phyloP scores from a whole-genome alignment of 2,113 vertebrate species.

The Gnathonemus longibarbis region DNA sequence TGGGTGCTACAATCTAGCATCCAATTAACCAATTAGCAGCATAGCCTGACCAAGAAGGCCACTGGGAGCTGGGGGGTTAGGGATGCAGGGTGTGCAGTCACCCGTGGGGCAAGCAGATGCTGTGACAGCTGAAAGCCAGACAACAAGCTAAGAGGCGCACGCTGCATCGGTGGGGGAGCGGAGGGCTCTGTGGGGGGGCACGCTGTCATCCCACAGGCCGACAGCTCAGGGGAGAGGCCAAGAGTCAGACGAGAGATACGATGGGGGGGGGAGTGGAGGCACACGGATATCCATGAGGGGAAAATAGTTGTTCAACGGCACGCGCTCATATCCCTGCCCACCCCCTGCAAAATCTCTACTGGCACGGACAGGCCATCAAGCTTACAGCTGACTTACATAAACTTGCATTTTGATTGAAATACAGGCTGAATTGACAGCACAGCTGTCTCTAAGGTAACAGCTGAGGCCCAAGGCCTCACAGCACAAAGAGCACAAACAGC shows the following conservation, averaged over 20 bases:
- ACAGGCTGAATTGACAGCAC: neutral
- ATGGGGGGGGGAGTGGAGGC: neutral
- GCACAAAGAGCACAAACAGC: neutral
- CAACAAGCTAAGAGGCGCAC: neutral
- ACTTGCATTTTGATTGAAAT: neutral
- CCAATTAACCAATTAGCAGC: neutral
- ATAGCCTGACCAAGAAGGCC: neutral
- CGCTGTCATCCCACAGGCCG: neutral
- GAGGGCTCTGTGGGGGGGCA: neutral
- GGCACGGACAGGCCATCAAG: neutral
- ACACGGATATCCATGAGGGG: neutral
- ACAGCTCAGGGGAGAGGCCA: neutral
- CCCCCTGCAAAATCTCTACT: neutral
- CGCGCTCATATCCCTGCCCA: neutral
- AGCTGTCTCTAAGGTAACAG: constrained; percentile 4
- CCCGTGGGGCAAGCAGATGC: neutral
- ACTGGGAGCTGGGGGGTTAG: neutral
- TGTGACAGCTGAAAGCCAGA: neutral
- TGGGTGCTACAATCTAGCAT: neutral
- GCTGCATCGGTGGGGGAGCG: neutral
- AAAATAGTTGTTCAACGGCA: neutral
- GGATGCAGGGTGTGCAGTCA: neutral
- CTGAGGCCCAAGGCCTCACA: neutral
- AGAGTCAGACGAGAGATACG: neutral
- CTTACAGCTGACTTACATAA: neutral